These are phyloP conservation scores for Paguma larvata DNA, from an alignment of 2,797 vertebrate genomes.

Conservation along the genomic window DNA sequence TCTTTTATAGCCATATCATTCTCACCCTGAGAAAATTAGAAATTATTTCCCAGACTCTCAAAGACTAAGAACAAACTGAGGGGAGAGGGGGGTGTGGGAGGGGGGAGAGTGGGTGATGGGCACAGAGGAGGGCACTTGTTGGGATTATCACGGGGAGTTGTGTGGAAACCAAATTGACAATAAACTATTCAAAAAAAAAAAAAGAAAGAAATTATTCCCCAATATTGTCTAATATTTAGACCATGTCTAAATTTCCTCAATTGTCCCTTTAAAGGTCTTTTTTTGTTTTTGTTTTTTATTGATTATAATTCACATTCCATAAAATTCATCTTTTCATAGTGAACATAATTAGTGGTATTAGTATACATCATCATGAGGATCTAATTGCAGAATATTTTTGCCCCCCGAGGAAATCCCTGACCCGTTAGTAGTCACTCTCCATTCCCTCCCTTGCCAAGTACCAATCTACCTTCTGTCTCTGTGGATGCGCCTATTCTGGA, in stretches of 20 bases:
- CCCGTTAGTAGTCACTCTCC: not conserved
- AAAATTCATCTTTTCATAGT: conserved; percentile 14
- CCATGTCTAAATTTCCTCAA: not conserved
- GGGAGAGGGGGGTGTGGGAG: too few relatives aligned
- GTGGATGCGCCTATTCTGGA: not conserved
- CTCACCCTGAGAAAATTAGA: not conserved
- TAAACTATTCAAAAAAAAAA: too few relatives aligned
- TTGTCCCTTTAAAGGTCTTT: not conserved
- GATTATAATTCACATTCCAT: not conserved
- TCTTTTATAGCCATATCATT: conserved; percentile 23
- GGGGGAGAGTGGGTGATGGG: too few relatives aligned
- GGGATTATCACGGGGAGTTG: too few relatives aligned
- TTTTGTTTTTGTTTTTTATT: not conserved
- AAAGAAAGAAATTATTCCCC: not conserved
- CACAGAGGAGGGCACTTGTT: too few relatives aligned
- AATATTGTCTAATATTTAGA: conserved; percentile 18
- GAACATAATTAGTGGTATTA: not conserved
- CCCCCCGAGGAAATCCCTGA: not conserved
- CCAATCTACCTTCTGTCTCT: not conserved
- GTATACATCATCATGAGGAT: not conserved
- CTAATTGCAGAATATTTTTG: conserved; percentile 21
- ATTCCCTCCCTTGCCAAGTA: not conserved
- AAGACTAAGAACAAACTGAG: too few relatives aligned
- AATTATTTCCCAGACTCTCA: not conserved
- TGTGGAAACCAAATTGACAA: too few relatives aligned